These are phyloP conservation scores for Ardeotis arabs DNA, from an alignment of 2,113 vertebrate species.

Conservation along the genomic window DNA sequence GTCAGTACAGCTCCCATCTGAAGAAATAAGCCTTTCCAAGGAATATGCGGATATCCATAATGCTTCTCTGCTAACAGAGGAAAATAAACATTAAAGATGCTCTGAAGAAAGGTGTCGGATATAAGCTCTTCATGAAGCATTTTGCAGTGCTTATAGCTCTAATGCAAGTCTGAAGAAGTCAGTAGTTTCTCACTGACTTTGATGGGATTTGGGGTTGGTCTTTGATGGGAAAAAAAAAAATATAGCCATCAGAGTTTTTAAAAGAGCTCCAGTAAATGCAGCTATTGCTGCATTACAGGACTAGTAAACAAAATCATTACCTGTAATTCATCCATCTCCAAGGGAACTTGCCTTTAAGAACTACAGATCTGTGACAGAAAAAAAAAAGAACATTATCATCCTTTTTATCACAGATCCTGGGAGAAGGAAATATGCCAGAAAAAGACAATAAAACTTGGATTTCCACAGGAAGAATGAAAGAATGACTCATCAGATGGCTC, in stretches of 20 bases:
- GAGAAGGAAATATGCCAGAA: background rate
- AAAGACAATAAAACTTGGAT: background rate
- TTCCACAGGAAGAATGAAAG: slow-evolving; percentile 15
- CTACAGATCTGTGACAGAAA: slow-evolving; percentile 36
- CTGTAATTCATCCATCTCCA: slow-evolving; percentile 26
- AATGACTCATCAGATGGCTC: background rate
- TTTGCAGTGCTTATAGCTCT: background rate
- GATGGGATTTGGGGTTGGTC: background rate
- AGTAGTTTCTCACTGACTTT: background rate
- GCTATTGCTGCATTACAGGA: slow-evolving; percentile 16
- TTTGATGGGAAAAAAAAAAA: background rate
- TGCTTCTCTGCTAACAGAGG: background rate
- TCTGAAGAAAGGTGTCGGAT: background rate
- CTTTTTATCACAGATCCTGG: slow-evolving; percentile 21
- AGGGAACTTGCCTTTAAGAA: background rate
- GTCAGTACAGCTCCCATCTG: background rate
- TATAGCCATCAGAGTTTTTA: background rate
- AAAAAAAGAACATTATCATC: background rate
- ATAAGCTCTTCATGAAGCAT: background rate
- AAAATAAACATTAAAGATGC: background rate
- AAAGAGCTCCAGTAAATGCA: background rate
- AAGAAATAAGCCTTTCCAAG: background rate
- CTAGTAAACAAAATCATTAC: slow-evolving; percentile 64
- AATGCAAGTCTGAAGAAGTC: background rate
- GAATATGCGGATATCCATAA: background rate